These are phyloP conservation scores for Leptonema lineaticorne DNA, from an alignment of 1,140 invertebrate genomes.

Conservation along the genomic window DNA sequence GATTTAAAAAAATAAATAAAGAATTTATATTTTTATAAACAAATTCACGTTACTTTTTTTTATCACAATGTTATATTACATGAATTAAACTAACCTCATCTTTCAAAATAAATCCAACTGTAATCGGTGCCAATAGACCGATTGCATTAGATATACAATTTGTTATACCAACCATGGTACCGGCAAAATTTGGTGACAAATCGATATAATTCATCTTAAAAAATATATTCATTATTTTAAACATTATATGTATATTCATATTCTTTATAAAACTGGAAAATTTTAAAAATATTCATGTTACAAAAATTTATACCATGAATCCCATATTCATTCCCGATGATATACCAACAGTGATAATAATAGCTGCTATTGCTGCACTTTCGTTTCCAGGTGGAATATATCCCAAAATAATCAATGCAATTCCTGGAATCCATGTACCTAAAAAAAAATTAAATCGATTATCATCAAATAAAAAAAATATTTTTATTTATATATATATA, in stretches of 20 bases:
- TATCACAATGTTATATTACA: too few species aligned
- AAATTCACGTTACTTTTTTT: too few species aligned
- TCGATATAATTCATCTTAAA: slow-evolving; percentile 66
- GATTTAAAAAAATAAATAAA: too few species aligned
- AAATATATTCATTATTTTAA: neutral
- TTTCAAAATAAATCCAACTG: slow-evolving; percentile 25
- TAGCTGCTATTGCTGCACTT: neutral
- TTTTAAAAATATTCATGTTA: neutral
- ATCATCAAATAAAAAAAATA: too few species aligned
- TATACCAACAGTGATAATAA: neutral
- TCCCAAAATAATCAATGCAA: neutral
- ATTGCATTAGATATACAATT: slow-evolving; percentile 75
- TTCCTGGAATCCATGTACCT: slow-evolving; percentile 17
- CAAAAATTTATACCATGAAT: neutral
- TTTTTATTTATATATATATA: too few species aligned
- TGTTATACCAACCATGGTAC: slow-evolving; percentile 73
- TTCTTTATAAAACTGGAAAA: too few species aligned
- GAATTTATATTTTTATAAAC: too few species aligned
- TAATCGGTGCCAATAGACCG: slow-evolving; percentile 59
- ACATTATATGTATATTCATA: neutral
- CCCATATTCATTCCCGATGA: neutral
- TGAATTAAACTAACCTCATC: slow-evolving; percentile 34
- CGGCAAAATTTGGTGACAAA: slow-evolving; percentile 73
- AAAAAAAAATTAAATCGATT: neutral
- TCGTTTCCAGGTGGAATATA: neutral